phyloP scores from a whole-genome alignment of 2,888 invertebrate genomes.

The Cheilosia urbana region DNA sequence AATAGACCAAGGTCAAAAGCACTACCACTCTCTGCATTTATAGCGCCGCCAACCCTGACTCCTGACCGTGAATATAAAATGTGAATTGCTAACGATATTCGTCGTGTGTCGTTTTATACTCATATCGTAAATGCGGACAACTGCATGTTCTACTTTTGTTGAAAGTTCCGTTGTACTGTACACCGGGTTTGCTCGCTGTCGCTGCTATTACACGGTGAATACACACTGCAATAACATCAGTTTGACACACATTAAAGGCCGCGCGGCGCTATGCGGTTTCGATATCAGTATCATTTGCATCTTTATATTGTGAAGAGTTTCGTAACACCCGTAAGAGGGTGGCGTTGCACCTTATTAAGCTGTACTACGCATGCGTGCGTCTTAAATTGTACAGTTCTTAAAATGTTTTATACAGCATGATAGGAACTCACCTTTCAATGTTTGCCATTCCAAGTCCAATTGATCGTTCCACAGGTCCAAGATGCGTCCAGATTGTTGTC shows the following conservation, averaged over 20 bases:
- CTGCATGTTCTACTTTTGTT: slow-evolving; percentile 43
- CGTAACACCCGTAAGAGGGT: slow-evolving; percentile 4
- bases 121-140: slow-evolving; percentile 12
- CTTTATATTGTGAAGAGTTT: slow-evolving; percentile 9
- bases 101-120: not conserved
- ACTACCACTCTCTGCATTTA: not conserved
- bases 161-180: slow-evolving; percentile 54
- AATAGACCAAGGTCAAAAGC: not conserved
- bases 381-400: not conserved
- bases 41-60: not conserved
- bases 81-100: slow-evolving; percentile 69
- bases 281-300: slow-evolving; percentile 18
- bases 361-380: not conserved
- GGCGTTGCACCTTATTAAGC: not conserved
- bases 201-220: slow-evolving; percentile 49
- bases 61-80: slow-evolving; percentile 69
- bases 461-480: slow-evolving; percentile 83
- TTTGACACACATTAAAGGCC: slow-evolving; percentile 39
- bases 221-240: slow-evolving; percentile 26
- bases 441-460: slow-evolving; percentile 81
- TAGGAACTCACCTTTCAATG: slow-evolving; percentile 81
- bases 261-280: not conserved
- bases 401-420: not conserved
- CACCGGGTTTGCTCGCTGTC: not conserved
- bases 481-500: slow-evolving; percentile 85